Conservation (phyloP, 2,888 invertebrate species). For the Arctia plantaginis region DNA sequence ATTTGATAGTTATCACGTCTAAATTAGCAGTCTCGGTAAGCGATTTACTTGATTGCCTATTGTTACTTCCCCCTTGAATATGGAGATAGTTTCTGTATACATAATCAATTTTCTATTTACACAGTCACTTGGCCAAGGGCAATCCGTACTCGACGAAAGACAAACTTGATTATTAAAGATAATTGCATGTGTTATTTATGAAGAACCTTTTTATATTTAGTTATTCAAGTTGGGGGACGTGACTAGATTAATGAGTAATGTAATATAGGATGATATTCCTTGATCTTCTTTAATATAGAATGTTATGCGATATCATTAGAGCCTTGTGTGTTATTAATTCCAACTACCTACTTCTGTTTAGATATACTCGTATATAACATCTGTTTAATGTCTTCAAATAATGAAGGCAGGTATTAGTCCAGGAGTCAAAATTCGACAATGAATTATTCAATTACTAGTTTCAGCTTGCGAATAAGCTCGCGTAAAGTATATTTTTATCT, state of each 20-base stretch:
- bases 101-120: constrained; percentile 47
- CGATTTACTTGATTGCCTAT: constrained; percentile 43
- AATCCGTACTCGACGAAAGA: constrained; percentile 8
- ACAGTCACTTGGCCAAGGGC: constrained; percentile 35
- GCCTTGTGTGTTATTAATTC: neutral
- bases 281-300: neutral
- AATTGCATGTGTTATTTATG: constrained; percentile 27
- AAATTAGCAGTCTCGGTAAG: constrained; percentile 9
- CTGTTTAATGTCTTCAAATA: no score
- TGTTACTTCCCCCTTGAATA: constrained; percentile 45
- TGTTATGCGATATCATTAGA: neutral
- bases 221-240: constrained; percentile 16
- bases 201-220: constrained; percentile 19
- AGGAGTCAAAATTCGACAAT: no score
- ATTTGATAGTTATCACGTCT: constrained; percentile 4
- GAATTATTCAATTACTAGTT: no score
- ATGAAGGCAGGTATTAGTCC: neutral
- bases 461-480: no score
- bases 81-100: constrained; percentile 39
- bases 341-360: neutral
- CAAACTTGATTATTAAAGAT: constrained; percentile 18
- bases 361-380: no score
- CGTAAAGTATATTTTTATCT: no score
- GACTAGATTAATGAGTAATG: constrained; percentile 18
- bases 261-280: constrained; percentile 9